Conservation (phyloP, 2,888 invertebrate genomes). For the Drosophila infuscata region DNA sequence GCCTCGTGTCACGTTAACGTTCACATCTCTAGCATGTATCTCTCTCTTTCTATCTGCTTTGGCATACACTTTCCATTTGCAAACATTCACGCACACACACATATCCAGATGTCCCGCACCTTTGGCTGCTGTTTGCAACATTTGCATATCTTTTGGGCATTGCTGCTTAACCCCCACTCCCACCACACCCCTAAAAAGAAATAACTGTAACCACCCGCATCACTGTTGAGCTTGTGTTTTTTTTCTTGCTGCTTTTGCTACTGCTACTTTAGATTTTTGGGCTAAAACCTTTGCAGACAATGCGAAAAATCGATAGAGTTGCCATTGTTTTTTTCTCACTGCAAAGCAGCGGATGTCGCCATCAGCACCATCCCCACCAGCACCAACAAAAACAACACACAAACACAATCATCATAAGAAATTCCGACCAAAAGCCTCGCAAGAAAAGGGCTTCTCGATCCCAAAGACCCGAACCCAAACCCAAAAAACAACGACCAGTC, state of each 20-base stretch:
- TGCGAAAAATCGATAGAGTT: constrained; percentile 79
- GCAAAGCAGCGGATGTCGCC: constrained; percentile 58
- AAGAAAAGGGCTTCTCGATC: constrained; percentile 33
- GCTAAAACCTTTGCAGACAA: constrained; percentile 67
- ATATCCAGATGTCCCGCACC: constrained; percentile 35
- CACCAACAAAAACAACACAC: constrained; percentile 6
- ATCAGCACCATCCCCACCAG: constrained; percentile 29
- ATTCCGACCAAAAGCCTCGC: constrained; percentile 22
- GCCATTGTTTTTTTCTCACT: constrained; percentile 61
- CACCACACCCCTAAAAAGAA: constrained; percentile 1
- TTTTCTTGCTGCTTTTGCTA: constrained; percentile 33
- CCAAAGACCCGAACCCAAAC: neutral
- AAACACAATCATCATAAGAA: constrained; percentile 27
- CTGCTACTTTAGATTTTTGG: constrained; percentile 77
- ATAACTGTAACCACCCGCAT: constrained; percentile 53
- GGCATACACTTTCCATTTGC: constrained; percentile 74
- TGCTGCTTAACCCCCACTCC: constrained; percentile 34
- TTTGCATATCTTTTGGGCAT: constrained; percentile 75
- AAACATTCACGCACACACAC: constrained; percentile 36
- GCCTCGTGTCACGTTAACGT: neutral
- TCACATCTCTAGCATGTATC: constrained; percentile 47
- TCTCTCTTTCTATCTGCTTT: constrained; percentile 51
- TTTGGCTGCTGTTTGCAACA: constrained; percentile 64
- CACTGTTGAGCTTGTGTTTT: constrained; percentile 25
- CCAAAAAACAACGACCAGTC: constrained; percentile 16